Conservation (phyloP, 2,797 vertebrate species). For the Margarornis squamiger region DNA sequence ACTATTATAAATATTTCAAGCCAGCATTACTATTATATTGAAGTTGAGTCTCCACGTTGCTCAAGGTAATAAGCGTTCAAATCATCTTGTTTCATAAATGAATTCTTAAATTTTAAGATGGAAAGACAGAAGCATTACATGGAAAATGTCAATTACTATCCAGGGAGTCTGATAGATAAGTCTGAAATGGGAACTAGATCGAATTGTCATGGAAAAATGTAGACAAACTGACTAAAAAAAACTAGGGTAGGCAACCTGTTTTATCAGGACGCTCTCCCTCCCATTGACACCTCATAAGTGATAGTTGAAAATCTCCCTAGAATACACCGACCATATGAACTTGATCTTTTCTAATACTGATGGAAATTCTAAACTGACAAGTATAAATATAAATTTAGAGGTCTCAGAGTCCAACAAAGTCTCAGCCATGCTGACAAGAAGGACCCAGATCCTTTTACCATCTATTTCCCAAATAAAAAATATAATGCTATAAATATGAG, state of each 20-base stretch:
- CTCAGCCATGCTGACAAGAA: neutral
- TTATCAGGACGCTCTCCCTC: neutral
- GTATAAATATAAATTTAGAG: neutral
- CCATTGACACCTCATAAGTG: accelerated
- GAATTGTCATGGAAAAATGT: neutral
- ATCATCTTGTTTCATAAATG: neutral
- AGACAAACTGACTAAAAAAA: neutral
- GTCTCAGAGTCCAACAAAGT: neutral
- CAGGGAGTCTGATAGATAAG: neutral
- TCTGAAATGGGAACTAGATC: neutral
- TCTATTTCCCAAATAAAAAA: neutral
- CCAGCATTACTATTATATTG: neutral
- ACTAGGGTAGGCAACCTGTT: accelerated
- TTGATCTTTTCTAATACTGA: neutral
- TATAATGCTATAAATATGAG: accelerated
- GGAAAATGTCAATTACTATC: neutral
- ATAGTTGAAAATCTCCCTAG: neutral
- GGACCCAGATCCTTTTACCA: neutral
- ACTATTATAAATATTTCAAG: neutral
- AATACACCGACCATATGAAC: neutral
- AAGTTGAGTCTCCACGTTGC: neutral
- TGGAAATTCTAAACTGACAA: neutral
- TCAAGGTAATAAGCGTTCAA: neutral
- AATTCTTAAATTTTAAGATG: neutral
- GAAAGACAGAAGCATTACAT: neutral